phyloP scores from a whole-genome alignment of 2,113 vertebrate species.

The Halcyon senegalensis region DNA sequence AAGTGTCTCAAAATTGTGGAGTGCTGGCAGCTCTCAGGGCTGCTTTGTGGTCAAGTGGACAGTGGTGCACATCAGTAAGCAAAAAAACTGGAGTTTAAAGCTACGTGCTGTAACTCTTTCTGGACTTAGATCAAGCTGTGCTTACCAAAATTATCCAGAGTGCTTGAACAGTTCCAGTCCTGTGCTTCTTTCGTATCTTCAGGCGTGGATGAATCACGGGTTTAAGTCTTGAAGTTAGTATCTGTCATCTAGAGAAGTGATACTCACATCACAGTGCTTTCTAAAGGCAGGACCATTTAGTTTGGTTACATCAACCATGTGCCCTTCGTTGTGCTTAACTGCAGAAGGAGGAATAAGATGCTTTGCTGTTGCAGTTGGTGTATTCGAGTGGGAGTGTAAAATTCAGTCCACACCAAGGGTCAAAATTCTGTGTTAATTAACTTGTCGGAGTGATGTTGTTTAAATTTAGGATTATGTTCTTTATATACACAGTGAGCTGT shows the following conservation, averaged over 20 bases:
- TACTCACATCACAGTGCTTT: background rate
- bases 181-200: accelerated
- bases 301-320: background rate
- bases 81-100: background rate
- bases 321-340: background rate
- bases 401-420: background rate
- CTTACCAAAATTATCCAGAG: background rate
- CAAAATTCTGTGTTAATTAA: background rate
- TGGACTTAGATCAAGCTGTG: background rate
- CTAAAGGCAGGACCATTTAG: background rate
- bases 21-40: background rate
- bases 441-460: background rate
- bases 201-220: background rate
- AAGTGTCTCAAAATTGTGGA: background rate
- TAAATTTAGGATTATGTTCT: background rate
- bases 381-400: background rate
- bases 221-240: background rate
- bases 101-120: background rate
- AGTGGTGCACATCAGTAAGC: background rate
- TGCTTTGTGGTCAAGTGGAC: background rate
- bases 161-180: background rate
- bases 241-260: background rate
- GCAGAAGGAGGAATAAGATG: background rate
- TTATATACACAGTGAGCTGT: background rate
- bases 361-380: background rate